Conservation (phyloP, 1,140 invertebrate genomes). For the Cydia amplana region DNA sequence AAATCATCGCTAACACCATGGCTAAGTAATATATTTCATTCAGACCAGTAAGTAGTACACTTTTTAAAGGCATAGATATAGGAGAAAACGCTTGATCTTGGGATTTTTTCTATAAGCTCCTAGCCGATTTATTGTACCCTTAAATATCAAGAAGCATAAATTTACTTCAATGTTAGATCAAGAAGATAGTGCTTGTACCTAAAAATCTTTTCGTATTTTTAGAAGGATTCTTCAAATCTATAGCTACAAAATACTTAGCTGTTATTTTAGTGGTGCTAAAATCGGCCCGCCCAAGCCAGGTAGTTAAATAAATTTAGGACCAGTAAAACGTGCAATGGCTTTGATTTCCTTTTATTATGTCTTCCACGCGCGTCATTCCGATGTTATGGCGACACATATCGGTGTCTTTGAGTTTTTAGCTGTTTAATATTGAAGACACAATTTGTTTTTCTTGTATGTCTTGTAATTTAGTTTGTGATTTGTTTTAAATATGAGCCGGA, state of each 20-base stretch:
- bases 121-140: too few relatives aligned
- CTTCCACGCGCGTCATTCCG: constrained; percentile 50
- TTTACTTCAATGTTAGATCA: too few relatives aligned
- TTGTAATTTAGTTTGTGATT: too few relatives aligned
- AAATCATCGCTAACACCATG: too few relatives aligned
- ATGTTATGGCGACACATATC: constrained; percentile 13
- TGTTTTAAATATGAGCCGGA: too few relatives aligned
- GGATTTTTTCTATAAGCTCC: too few relatives aligned
- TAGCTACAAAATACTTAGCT: background rate
- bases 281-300: background rate
- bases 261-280: constrained; percentile 14
- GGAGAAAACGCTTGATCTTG: too few relatives aligned
- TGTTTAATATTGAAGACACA: background rate
- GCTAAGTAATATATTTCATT: too few relatives aligned
- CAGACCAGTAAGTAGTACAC: too few relatives aligned
- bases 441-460: background rate
- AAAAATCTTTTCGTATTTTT: background rate
- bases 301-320: constrained; percentile 44
- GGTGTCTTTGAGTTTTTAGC: constrained; percentile 5
- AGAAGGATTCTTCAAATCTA: background rate
- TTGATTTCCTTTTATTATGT: constrained; percentile 62
- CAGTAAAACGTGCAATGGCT: constrained; percentile 59
- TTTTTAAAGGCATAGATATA: too few relatives aligned
- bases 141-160: too few relatives aligned
- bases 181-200: too few relatives aligned